phyloP scores from a whole-genome alignment of 2,888 invertebrate species.

The Heliconius aoede region DNA sequence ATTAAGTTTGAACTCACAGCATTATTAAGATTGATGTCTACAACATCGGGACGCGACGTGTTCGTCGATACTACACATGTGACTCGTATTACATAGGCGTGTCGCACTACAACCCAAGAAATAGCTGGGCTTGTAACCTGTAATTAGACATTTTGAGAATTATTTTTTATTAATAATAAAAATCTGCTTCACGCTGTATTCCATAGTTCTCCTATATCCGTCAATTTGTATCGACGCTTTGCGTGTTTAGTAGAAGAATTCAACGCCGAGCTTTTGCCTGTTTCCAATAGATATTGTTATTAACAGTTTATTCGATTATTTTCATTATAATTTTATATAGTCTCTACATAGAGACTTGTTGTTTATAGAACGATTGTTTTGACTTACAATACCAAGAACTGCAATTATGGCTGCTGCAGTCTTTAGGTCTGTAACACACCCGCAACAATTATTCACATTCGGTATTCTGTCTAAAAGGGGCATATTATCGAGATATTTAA shows the following conservation, averaged over 20 bases:
- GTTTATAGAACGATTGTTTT: background rate
- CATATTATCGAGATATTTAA: conserved; percentile 40
- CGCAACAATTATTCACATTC: conserved; percentile 42
- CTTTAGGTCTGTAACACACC: conserved; percentile 63
- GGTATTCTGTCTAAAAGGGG: conserved; percentile 45
- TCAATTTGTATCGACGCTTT: no score
- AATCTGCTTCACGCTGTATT: no score
- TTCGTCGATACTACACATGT: conserved; percentile 58
- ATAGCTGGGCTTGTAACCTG: conserved; percentile 67
- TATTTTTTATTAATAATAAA: no score
- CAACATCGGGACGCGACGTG: conserved; percentile 55
- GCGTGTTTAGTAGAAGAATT: no score
- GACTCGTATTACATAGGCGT: conserved; percentile 64
- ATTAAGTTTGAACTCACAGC: conserved; percentile 63
- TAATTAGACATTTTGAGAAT: background rate
- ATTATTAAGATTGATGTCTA: conserved; percentile 66
- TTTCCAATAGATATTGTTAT: background rate
- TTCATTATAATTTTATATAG: background rate
- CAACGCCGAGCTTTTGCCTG: no score
- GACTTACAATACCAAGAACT: conserved; percentile 61
- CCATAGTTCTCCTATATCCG: no score
- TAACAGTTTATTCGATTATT: background rate
- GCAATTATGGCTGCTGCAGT: conserved; percentile 66
- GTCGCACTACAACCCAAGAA: conserved; percentile 64
- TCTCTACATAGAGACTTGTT: background rate